phyloP scores from a whole-genome alignment of 2,113 vertebrate genomes.

The Eptesicus fuscus region DNA sequence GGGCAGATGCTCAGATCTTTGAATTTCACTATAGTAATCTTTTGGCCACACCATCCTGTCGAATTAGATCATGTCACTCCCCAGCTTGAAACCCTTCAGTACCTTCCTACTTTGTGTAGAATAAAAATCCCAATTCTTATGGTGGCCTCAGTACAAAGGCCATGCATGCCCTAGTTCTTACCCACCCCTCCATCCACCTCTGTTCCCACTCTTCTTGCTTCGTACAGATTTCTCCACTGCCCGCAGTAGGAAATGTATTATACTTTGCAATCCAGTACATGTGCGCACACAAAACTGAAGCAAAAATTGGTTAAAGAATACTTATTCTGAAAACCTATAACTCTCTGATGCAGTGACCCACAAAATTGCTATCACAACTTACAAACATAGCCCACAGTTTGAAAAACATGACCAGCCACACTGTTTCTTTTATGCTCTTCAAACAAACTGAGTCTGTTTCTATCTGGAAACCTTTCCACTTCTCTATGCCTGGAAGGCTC shows the following conservation, averaged over 20 bases:
- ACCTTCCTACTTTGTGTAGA: neutral
- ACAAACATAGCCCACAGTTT: neutral
- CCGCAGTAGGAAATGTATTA: neutral
- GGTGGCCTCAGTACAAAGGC: neutral
- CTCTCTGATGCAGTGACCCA: neutral
- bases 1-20: neutral
- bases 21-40: constrained; percentile 24
- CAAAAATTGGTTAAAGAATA: constrained; percentile 12
- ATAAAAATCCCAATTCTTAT: neutral
- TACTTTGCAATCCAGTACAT: neutral
- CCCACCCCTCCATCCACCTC: neutral
- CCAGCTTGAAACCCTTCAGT: neutral
- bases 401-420: constrained; percentile 20
- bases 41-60: neutral
- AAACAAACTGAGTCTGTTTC: constrained; percentile 33
- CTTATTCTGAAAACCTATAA: constrained; percentile 35
- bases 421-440: constrained; percentile 25
- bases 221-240: neutral
- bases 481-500: neutral
- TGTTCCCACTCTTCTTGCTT: neutral
- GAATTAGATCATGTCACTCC: neutral
- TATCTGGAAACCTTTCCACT: neutral
- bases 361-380: constrained; percentile 7
- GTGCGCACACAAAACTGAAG: neutral
- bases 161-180: neutral